A percentile compares a stretch with the other conserved stretches of the same genome.
Evolutionary conservation across 1,140 invertebrate species (phyloP).

Genomic region (Ceratina calcarata): DNA sequence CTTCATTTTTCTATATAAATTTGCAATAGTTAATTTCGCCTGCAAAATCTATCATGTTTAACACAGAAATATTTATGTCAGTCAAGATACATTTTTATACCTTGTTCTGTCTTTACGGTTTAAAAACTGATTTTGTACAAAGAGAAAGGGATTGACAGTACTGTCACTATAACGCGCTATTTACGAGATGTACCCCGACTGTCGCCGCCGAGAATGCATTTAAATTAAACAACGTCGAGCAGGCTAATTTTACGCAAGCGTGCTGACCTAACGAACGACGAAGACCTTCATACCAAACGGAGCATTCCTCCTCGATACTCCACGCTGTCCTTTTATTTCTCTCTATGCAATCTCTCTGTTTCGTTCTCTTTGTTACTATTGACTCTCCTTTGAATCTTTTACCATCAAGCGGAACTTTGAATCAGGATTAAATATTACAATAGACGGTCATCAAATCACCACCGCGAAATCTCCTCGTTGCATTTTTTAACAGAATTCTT

Average conservation of each 20-base stretch:
- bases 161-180: not conserved
- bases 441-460: too few species aligned
- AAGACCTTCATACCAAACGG: slow-evolving; percentile 71
- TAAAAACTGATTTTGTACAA: too few species aligned
- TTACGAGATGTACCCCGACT: not conserved
- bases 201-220: not conserved
- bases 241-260: slow-evolving; percentile 58
- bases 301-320: slow-evolving; percentile 57
- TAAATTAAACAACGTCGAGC: slow-evolving; percentile 28
- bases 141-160: too few species aligned
- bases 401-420: too few species aligned
- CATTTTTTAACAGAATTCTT: too few species aligned
- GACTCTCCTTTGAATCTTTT: not conserved
- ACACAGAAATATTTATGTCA: too few species aligned
- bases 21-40: not conserved
- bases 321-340: slow-evolving; percentile 45
- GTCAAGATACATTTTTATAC: too few species aligned
- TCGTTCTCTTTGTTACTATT: not conserved
- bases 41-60: too few species aligned
- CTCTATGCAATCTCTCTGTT: slow-evolving; percentile 1
- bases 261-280: slow-evolving; percentile 57
- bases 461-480: too few species aligned
- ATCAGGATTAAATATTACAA: not conserved
- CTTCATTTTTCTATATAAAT: too few species aligned
- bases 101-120: too few species aligned